These are phyloP conservation scores for Clangula hyemalis DNA, from an alignment of 2,797 vertebrate genomes.

Conservation along the genomic window DNA sequence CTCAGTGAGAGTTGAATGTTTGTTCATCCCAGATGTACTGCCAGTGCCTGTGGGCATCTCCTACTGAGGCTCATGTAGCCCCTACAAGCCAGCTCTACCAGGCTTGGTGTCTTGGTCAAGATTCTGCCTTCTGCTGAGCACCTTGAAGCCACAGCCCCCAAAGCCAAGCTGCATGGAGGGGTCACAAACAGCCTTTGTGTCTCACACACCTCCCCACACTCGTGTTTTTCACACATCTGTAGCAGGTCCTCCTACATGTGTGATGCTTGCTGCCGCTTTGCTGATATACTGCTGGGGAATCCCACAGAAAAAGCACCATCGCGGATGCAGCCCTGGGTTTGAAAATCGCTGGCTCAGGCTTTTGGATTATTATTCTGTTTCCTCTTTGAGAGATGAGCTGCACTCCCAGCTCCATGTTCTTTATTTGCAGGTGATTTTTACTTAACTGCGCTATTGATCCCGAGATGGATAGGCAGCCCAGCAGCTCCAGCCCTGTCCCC, in stretches of 20 bases:
- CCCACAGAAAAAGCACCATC: neutral
- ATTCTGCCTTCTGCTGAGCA: neutral
- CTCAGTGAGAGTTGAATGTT: neutral
- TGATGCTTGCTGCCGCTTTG: neutral
- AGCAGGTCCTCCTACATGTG: neutral
- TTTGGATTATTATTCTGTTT: slow-evolving; percentile 15
- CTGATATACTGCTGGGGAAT: neutral
- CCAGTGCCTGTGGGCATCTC: accelerated
- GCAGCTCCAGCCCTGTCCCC: slow-evolving; percentile 12
- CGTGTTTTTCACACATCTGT: neutral
- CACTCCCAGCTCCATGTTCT: neutral
- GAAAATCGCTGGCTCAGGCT: neutral
- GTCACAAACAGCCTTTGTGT: neutral
- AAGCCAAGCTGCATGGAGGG: neutral
- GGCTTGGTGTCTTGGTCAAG: neutral
- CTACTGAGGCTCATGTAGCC: neutral
- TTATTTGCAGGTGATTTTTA: slow-evolving; percentile 59
- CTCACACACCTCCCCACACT: neutral
- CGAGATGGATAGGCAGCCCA: slow-evolving; percentile 30
- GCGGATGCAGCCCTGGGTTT: neutral
- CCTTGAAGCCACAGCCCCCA: neutral
- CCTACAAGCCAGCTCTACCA: neutral
- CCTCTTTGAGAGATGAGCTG: slow-evolving; percentile 30
- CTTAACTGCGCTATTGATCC: slow-evolving; percentile 61
- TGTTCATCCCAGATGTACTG: neutral